phyloP scores from a whole-genome alignment of 2,113 vertebrate species.

The Neolamprologus tretocephalus region DNA sequence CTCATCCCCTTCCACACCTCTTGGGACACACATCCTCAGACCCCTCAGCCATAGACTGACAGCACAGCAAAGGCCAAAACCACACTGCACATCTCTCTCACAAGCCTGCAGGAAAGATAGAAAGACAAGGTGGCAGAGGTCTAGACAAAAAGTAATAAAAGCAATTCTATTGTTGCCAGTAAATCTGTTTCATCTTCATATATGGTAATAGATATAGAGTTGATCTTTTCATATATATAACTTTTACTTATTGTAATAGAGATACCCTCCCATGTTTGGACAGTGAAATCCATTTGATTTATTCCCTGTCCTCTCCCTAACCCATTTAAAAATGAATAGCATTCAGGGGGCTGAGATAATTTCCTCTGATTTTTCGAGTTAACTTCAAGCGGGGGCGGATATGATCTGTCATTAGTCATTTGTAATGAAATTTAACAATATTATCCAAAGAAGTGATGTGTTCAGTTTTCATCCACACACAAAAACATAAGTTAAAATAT shows the following conservation, averaged over 20 bases:
- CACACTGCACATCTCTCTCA: conserved; percentile 81
- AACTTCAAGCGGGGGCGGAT: conserved; percentile 31
- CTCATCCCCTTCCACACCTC: conserved; percentile 81
- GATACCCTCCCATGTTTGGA: not conserved
- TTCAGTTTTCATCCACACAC: not conserved
- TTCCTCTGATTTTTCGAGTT: conserved; percentile 34
- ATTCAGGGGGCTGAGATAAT: conserved; percentile 34
- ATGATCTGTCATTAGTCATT: conserved; percentile 23
- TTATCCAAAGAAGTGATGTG: not conserved
- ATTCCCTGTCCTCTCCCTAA: conserved; percentile 38
- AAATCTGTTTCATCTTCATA: not conserved
- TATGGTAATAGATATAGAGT: not conserved
- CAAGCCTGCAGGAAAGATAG: conserved; percentile 74
- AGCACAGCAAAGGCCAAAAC: conserved; percentile 81
- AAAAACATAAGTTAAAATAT: not conserved
- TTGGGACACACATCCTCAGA: conserved; percentile 83
- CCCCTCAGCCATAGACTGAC: conserved; percentile 87
- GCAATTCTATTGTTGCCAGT: not conserved
- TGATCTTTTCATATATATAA: not conserved
- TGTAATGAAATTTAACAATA: conserved; percentile 32
- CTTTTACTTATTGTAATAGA: not conserved
- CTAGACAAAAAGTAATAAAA: not conserved
- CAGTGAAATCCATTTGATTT: not conserved
- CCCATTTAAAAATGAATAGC: conserved; percentile 49
- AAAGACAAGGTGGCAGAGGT: not conserved